Evolutionary conservation across 1,140 invertebrate genomes (phyloP).

Genomic region (Drosophila eugracilis): DNA sequence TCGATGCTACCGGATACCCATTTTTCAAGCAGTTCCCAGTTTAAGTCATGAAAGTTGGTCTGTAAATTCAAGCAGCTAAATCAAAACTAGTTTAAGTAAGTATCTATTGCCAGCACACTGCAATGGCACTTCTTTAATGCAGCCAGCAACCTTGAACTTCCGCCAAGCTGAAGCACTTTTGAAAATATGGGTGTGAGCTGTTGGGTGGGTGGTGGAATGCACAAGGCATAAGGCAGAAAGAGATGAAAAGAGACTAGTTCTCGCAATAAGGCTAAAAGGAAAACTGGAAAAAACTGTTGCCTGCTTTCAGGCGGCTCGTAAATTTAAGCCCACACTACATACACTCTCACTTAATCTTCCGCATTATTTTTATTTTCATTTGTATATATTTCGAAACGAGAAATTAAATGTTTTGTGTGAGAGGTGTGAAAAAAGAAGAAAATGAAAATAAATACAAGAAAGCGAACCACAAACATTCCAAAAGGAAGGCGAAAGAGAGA

Average conservation of each 20-base stretch:
- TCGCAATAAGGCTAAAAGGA: constrained; percentile 5
- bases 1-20: not conserved
- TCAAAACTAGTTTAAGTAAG: constrained; percentile 15
- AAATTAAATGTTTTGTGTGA: constrained; percentile 47
- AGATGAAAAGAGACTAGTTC: not conserved
- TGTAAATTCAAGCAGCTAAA: constrained; percentile 4
- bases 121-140: constrained; percentile 35
- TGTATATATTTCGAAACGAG: constrained; percentile 24
- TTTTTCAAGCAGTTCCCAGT: not conserved
- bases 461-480: constrained; percentile 30
- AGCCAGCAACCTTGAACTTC: constrained; percentile 42
- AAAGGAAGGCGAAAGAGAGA: constrained; percentile 6
- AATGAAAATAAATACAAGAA: constrained; percentile 35
- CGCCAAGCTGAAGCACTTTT: constrained; percentile 6
- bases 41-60: constrained; percentile 1
- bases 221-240: not conserved
- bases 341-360: constrained; percentile 44
- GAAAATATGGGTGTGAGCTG: not conserved
- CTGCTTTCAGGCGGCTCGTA: constrained; percentile 45
- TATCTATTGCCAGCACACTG: constrained; percentile 32
- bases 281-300: constrained; percentile 35
- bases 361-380: constrained; percentile 31
- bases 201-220: not conserved
- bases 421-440: constrained; percentile 59
- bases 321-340: constrained; percentile 24